Evolutionary conservation across 2,113 vertebrate genomes (phyloP).

Genomic region (Octodon degus): DNA sequence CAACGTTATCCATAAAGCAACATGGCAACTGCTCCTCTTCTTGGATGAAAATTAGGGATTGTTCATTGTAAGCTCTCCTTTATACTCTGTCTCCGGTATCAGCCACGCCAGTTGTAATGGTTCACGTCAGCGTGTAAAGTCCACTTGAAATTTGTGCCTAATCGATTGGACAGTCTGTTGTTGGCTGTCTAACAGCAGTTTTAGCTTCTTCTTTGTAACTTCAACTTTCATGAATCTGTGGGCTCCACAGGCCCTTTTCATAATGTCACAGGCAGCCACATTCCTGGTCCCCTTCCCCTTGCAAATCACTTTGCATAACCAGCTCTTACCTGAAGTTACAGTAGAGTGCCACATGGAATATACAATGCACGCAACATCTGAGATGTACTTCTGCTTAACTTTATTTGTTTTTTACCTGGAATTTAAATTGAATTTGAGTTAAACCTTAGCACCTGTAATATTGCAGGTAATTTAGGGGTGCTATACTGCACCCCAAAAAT

Average conservation of each 20-base stretch:
- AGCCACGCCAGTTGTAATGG: not conserved
- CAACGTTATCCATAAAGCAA: not conserved
- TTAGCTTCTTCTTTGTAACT: not conserved
- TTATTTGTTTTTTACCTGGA: not conserved
- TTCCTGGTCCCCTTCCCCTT: not conserved
- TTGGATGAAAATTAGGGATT: not conserved
- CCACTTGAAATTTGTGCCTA: not conserved
- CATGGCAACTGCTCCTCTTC: not conserved
- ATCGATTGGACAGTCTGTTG: not conserved
- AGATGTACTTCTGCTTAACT: too few species aligned
- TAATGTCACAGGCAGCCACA: not conserved
- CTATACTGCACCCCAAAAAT: not conserved
- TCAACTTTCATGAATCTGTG: not conserved
- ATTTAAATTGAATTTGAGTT: slow-evolving; percentile 18
- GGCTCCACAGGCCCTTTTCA: not conserved
- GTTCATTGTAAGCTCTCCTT: accelerated
- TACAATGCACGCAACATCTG: not conserved
- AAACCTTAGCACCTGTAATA: not conserved
- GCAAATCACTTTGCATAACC: not conserved
- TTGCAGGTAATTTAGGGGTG: not conserved
- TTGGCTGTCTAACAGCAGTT: not conserved
- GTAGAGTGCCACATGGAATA: not conserved
- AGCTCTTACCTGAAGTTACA: not conserved
- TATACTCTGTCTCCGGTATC: not conserved
- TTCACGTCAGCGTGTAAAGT: not conserved